A percentile compares a stretch with the other conserved stretches of the same genome.
Conservation (phyloP, 2,888 invertebrate genomes). For the Autographa gamma region DNA sequence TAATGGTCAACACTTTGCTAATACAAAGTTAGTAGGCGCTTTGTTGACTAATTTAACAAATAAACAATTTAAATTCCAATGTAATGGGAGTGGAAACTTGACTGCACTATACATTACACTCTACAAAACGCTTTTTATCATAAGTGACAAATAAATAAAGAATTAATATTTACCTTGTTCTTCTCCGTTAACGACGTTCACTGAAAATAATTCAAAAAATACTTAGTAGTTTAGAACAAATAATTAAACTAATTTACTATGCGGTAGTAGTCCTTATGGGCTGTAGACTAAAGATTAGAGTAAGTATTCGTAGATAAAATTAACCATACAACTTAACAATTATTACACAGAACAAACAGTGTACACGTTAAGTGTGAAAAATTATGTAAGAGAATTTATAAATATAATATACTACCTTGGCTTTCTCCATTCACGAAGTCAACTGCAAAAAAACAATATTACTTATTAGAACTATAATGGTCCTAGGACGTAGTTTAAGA, state of each 20-base stretch:
- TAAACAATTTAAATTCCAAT: too few relatives aligned
- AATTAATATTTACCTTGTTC: slow-evolving; percentile 13
- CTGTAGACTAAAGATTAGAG: too few relatives aligned
- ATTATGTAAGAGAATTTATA: not conserved
- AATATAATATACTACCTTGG: slow-evolving; percentile 40
- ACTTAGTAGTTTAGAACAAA: too few relatives aligned
- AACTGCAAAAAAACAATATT: slow-evolving; percentile 30
- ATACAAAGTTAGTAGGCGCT: not conserved
- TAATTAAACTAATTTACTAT: too few relatives aligned
- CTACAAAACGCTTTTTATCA: not conserved
- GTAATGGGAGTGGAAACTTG: too few relatives aligned
- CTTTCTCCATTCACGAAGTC: slow-evolving; percentile 24
- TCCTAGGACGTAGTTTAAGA: too few relatives aligned
- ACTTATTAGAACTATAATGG: too few relatives aligned
- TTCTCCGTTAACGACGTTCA: slow-evolving; percentile 35
- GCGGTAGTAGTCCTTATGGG: too few relatives aligned
- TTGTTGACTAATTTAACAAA: not conserved
- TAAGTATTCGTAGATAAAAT: too few relatives aligned
- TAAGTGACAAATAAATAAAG: not conserved
- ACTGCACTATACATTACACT: too few relatives aligned
- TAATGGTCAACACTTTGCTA: not conserved
- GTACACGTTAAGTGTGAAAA: not conserved
- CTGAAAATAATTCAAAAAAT: slow-evolving; percentile 28
- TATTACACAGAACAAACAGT: too few relatives aligned
- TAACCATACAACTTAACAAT: too few relatives aligned